Conservation (phyloP, 2,113 vertebrate species). For the Phalacrocorax brasilianus region DNA sequence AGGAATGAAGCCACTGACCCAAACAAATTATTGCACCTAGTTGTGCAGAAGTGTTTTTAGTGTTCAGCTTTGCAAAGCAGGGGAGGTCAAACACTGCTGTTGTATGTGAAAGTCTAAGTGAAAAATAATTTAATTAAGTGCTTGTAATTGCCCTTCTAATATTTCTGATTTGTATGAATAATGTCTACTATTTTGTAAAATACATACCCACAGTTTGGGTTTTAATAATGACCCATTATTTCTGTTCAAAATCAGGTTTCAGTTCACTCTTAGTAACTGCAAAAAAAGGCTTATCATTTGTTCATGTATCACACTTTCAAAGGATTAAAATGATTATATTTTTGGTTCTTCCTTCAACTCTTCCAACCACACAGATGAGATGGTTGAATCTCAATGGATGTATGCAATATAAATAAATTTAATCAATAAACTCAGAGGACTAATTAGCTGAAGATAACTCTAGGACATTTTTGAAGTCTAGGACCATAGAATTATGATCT, state of each 20-base stretch:
- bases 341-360: neutral
- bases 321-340: neutral
- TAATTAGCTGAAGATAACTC: conserved; percentile 45
- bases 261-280: neutral
- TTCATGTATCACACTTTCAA: neutral
- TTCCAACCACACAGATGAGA: neutral
- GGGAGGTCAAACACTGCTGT: neutral
- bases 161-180: neutral
- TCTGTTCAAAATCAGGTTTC: neutral
- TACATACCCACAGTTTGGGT: neutral
- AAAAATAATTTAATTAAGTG: neutral
- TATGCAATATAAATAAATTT: conserved; percentile 39
- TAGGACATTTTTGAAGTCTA: conserved; percentile 18
- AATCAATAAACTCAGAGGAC: conserved; percentile 18
- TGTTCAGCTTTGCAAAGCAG: neutral
- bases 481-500: neutral
- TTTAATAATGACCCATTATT: neutral
- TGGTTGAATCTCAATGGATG: neutral
- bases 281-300: neutral
- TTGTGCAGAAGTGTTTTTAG: neutral
- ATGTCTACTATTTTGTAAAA: neutral
- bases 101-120: neutral
- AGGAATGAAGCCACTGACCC: neutral
- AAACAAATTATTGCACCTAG: neutral
- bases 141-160: neutral